These are phyloP conservation scores for Ctenicera cuprea DNA, from an alignment of 2,888 invertebrate species.

Conservation along the genomic window DNA sequence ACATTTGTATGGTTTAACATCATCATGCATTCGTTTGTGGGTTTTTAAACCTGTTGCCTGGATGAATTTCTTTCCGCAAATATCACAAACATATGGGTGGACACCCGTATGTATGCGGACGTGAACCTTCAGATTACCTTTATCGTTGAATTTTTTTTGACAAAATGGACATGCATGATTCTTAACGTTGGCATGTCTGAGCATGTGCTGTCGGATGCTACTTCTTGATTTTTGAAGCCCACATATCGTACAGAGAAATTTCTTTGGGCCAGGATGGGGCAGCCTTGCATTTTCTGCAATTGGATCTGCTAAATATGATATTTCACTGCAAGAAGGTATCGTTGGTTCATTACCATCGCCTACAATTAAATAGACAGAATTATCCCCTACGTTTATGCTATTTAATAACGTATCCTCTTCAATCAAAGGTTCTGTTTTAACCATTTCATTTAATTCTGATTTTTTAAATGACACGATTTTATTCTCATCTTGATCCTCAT, in stretches of 20 bases:
- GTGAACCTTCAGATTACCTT: conserved; percentile 38
- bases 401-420: not conserved
- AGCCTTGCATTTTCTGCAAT: conserved; percentile 22
- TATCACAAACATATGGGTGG: conserved; percentile 51
- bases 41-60: conserved; percentile 58
- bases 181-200: conserved; percentile 23
- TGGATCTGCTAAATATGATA: conserved; percentile 11
- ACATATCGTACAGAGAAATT: conserved; percentile 39
- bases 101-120: conserved; percentile 35
- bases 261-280: conserved; percentile 5
- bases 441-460: not conserved
- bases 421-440: not conserved
- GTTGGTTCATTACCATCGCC: not conserved
- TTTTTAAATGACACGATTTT: not conserved
- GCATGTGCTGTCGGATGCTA: conserved; percentile 32
- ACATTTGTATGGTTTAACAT: conserved; percentile 62
- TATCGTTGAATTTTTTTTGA: conserved; percentile 35
- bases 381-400: not conserved
- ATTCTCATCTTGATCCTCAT: not conserved
- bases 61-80: conserved; percentile 59
- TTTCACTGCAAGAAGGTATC: not conserved
- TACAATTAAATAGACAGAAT: conserved; percentile 4
- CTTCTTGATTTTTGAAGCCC: conserved; percentile 37
- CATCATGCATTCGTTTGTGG: conserved; percentile 61
- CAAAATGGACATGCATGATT: conserved; percentile 30